Evolutionary conservation across 1,140 invertebrate species (phyloP).

Genomic region (Gerris buenoi): DNA sequence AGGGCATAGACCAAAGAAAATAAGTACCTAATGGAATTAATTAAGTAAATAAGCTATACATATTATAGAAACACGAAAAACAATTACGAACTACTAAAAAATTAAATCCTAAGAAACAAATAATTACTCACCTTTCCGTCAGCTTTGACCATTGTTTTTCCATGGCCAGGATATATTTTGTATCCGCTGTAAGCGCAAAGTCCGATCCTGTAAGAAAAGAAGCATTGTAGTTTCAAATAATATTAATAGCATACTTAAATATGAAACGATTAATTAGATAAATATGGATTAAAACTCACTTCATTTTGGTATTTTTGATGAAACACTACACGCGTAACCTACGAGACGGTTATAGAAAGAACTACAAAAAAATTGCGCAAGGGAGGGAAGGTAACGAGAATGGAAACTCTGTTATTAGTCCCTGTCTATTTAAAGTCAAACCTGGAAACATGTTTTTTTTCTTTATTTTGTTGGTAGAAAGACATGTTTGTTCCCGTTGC

Average conservation of each 20-base stretch:
- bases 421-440: no score
- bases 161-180: slow-evolving; percentile 99
- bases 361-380: no score
- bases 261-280: slow-evolving; percentile 11
- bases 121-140: slow-evolving; percentile 82
- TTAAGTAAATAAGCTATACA: no score
- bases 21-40: no score
- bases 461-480: neutral
- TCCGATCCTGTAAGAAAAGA: slow-evolving; percentile 75
- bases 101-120: no score
- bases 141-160: slow-evolving; percentile 92
- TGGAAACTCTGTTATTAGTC: no score
- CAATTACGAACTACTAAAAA: no score
- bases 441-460: no score
- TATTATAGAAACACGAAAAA: no score
- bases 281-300: slow-evolving; percentile 13
- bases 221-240: slow-evolving; percentile 1
- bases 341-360: neutral
- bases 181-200: slow-evolving; percentile 96
- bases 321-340: neutral
- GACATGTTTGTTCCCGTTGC: neutral
- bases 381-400: no score
- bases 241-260: neutral
- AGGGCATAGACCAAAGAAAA: no score
- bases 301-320: neutral